Evolutionary conservation across 1,140 invertebrate genomes (phyloP), one percentile per base, ranked within the genome.

Genomic region (Drosophila tsacasi): DNA sequence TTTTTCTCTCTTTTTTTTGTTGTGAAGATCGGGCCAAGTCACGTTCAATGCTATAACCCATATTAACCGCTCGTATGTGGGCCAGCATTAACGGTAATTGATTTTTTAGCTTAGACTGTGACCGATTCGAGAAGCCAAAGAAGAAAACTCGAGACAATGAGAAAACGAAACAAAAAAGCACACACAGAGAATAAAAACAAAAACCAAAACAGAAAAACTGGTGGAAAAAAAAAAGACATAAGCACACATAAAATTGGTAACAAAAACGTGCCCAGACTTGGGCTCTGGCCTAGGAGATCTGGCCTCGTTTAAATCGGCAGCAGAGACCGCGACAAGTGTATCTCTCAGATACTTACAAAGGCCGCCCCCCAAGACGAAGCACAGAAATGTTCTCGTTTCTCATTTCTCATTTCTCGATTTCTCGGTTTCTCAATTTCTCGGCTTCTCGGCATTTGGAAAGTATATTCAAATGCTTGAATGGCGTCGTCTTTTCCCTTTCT

Each of bases 21-120:
- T 17, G 40, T 62, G 46, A 64, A 79, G 42, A 79, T 57, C 50
- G 30, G 42, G n/a, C 57, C 83, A 57, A 87, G 83, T 86, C 83
- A 86, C 80, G 83, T 86, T 69, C 84, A 87, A 86, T 86, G 84
- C 84, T 89, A 72, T 50, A 55, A 39, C 49, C 40, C n/a, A 54
- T 57, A 64, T 74, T 49, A 27, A 40, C 57, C 21, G 25, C 25
- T 40, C 44, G n/a, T 25, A 52, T 58, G 42, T 76, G 32, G 50
- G 60, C 23, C 73, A 76, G 71, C 83, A 83, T 74, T 79, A 86
- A 80, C 81, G 76, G 81, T 87, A 87, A 86, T 86, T 86, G 83
- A 86, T 86, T 86, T 86, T 86, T 76, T 71, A 69, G 69, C 69
- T 49, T 83, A 74, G 59, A 71, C 64, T 44, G 61, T 79, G 66